Conservation (phyloP, 2,113 vertebrate species). For the Ardeotis arabs region DNA sequence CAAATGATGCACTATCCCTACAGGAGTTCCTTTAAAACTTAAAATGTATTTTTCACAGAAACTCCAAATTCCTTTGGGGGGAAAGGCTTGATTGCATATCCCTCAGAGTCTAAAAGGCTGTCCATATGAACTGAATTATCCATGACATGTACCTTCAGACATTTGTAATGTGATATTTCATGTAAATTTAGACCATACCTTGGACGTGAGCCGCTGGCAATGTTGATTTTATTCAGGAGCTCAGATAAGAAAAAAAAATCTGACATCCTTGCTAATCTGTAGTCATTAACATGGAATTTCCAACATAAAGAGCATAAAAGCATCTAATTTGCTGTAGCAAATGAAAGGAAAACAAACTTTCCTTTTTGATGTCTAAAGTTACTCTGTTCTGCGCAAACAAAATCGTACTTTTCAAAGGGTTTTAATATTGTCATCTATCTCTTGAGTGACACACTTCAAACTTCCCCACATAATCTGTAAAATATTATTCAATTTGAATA, state of each 20-base stretch:
- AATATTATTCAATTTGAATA: conserved; percentile 35
- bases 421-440: conserved; percentile 41
- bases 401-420: conserved; percentile 48
- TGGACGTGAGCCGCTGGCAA: conserved; percentile 76
- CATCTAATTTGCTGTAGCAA: conserved; percentile 75
- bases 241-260: conserved; percentile 76
- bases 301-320: conserved; percentile 77
- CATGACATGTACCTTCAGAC: conserved; percentile 86
- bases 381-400: conserved; percentile 50
- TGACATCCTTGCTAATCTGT: conserved; percentile 77
- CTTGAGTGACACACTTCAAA: conserved; percentile 48
- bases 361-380: conserved; percentile 53
- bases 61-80: conserved; percentile 73
- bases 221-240: conserved; percentile 75
- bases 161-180: conserved; percentile 84
- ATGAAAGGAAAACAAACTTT: conserved; percentile 76
- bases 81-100: conserved; percentile 78
- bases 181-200: conserved; percentile 89
- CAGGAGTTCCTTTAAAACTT: conserved; percentile 51
- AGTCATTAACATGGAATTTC: conserved; percentile 78
- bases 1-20: conserved; percentile 7
- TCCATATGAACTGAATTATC: conserved; percentile 89
- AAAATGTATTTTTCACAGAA: conserved; percentile 74
- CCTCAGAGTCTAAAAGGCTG: conserved; percentile 77
- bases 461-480: conserved; percentile 28